A percentile compares a stretch with the other conserved stretches of the same genome.
These are phyloP conservation scores for honey bee (Apis mellifera) DNA, from an alignment of 1,140 invertebrate species.

Conservation along the genomic window Amel_HAv3.1 CM009936.2:11287501-11288000, in stretches of 20 bases:
- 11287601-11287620: constrained; percentile 5
- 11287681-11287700: background rate
- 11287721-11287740: constrained; percentile 14
- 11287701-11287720: background rate
- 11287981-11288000: too few species aligned
- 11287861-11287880: too few species aligned
- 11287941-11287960: too few species aligned
- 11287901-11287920: too few species aligned
- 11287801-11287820: constrained; percentile 5
- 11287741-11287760: constrained; percentile 21
- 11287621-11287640: background rate
- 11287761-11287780: constrained; percentile 7
- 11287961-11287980: too few species aligned
- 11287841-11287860: background rate
- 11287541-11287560: background rate
- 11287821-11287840: background rate
- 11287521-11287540: background rate
- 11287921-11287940: too few species aligned
- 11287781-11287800: constrained; percentile 16
- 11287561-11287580: background rate
- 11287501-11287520: too few species aligned
- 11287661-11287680: background rate
- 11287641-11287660: background rate
- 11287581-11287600: background rate
- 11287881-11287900: too few species aligned